Base-by-base conservation (phyloP, 2,113 vertebrate genomes). In the Dunckerocampus dactyliophorus region DNA sequence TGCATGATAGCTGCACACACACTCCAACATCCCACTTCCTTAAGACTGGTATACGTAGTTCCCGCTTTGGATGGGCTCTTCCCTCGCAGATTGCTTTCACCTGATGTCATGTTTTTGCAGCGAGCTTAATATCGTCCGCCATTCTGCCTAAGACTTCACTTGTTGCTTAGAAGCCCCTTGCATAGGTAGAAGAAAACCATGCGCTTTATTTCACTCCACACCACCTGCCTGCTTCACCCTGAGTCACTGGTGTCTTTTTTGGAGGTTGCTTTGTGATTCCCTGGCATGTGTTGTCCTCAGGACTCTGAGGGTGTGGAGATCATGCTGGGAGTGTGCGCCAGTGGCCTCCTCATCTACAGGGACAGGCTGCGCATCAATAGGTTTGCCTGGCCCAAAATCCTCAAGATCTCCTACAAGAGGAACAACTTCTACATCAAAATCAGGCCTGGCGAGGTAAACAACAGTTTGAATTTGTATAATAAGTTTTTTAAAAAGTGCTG, bases 371-470 rank as follows among this genome's bases (percentile, higher is more conserved):
- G 96, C 75, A 98, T 98, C 89, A 99, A 99, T 73, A 88, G 96
- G 70, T 99, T 99, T 47, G 96, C 96, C 60, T 99, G 96, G 96
- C 96, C 96, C 49, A 98, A 98, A 82, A 95, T 99, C 82, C 92
- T 99, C 78, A 99, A 99, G 87, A 98, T 99, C 86, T 99, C 96
- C 50, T 99, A 99, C 89, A 99, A 99, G 89, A 93, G 96, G 76
- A 98, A 97, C 86, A 99, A 96, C 81, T 99, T 99, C 86, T 98
- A 96, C 89, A 98, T 99, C 85, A 99, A 99, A 88, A 98, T 98
- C 75, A 91, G 95, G 9, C 96, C 96, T 0, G 95, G 96, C 51
- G 96, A 99, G 93, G 96, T 98, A 85, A 91, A 88, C 48, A 10
- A 39, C 17, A 12, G n/a, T 20, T 42, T 3, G 2, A 14, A 20